phyloP scores from a whole-genome alignment of 2,113 vertebrate genomes.

The Pelecanoides urinatrix region DNA sequence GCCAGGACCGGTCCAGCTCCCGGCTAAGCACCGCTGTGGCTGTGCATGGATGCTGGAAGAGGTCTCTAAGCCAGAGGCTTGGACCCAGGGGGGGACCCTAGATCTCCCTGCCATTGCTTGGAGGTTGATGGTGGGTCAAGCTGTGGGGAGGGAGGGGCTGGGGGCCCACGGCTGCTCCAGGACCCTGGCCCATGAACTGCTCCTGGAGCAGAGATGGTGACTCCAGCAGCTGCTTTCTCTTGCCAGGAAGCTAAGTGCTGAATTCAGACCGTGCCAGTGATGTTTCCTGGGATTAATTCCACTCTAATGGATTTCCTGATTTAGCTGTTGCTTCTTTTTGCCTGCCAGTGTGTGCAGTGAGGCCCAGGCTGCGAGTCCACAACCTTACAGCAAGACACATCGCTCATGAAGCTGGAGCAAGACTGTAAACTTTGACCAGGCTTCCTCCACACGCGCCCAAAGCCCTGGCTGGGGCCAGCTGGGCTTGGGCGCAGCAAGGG shows the following conservation, averaged over 20 bases:
- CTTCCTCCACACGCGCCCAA: accelerated
- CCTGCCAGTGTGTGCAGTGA: neutral
- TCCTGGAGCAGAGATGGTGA: neutral
- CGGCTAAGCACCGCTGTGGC: neutral
- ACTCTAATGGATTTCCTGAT: slow-evolving; percentile 43
- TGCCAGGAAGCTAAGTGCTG: neutral
- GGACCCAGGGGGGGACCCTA: too few species aligned
- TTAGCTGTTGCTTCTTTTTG: slow-evolving; percentile 9
- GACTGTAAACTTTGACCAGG: neutral
- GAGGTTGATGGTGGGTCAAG: neutral
- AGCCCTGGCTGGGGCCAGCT: neutral
- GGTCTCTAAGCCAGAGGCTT: neutral
- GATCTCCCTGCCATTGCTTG: accelerated
- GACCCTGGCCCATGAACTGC: neutral
- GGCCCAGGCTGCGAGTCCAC: neutral
- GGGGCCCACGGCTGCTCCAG: neutral
- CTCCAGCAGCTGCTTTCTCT: neutral
- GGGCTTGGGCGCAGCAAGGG: neutral
- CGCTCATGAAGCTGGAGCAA: neutral
- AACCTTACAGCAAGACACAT: neutral
- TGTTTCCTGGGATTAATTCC: slow-evolving; percentile 23
- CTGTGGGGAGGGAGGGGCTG: neutral
- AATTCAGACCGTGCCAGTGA: neutral
- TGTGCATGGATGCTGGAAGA: neutral
- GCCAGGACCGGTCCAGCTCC: neutral